Evolutionary conservation across 1,140 invertebrate genomes (phyloP).

Genomic region (Tigriopus japonicus): DNA sequence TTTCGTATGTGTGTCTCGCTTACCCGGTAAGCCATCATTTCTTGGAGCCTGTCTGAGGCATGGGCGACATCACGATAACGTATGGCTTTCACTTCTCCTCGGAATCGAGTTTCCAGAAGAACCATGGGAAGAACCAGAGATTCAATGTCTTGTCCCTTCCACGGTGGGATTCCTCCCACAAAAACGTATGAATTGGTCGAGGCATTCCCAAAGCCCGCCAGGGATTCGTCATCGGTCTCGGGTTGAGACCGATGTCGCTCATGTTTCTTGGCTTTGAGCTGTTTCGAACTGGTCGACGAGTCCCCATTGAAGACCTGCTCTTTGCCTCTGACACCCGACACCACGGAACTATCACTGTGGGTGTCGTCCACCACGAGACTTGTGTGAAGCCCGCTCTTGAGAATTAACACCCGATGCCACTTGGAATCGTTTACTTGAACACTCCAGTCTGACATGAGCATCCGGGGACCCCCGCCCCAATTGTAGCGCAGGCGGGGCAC

Average conservation of each 20-base stretch:
- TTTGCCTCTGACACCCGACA: no score
- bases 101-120: conserved; percentile 70
- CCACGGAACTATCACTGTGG: no score
- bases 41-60: not conserved
- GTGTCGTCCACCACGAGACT: not conserved
- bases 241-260: not conserved
- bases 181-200: conserved; percentile 64
- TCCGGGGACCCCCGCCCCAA: not conserved
- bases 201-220: not conserved
- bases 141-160: conserved; percentile 64
- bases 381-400: not conserved
- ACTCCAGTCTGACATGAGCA: not conserved
- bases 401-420: not conserved
- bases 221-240: not conserved
- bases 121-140: conserved; percentile 63
- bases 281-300: not conserved
- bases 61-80: not conserved
- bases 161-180: conserved; percentile 70
- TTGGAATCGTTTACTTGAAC: not conserved
- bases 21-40: conserved; percentile 16
- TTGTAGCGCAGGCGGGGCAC: not conserved
- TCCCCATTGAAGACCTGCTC: no score
- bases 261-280: not conserved
- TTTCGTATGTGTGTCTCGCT: not conserved
- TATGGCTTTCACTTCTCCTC: conserved; percentile 5